Evolutionary conservation across 53 echinoderm and acorn worm species (phyloP).

Genomic region (Zoroaster sp.): DNA sequence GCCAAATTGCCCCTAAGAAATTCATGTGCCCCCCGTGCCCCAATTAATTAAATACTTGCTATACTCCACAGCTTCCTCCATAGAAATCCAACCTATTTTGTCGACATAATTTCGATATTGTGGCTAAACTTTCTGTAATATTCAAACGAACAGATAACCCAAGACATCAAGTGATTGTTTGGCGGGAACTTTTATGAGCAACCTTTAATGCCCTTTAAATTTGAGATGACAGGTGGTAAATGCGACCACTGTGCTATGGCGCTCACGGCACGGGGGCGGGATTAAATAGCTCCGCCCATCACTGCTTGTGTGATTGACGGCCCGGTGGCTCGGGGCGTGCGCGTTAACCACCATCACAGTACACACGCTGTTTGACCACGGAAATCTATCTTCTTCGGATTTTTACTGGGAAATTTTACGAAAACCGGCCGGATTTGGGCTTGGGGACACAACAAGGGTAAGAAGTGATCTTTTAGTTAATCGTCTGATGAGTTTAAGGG

Average conservation of each 20-base stretch:
- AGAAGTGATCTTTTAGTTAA: conserved; percentile 9
- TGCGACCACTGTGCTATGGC: neutral
- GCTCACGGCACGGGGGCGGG: neutral
- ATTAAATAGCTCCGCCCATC: conserved; percentile 31
- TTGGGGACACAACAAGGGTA: conserved; percentile 59
- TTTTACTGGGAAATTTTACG: conserved; percentile 28
- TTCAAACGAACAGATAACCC: too few relatives aligned
- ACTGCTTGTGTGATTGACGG: conserved; percentile 52
- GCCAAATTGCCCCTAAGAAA: too few relatives aligned
- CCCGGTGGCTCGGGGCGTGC: conserved; percentile 30
- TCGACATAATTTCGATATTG: too few relatives aligned
- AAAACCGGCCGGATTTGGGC: conserved; percentile 15
- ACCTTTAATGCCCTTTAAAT: conserved; percentile 21
- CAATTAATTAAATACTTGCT: too few relatives aligned
- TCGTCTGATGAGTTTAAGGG: neutral
- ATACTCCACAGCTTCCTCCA: too few relatives aligned
- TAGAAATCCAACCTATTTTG: too few relatives aligned
- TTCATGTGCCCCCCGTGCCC: too few relatives aligned
- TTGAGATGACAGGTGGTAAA: conserved; percentile 16
- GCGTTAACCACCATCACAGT: neutral
- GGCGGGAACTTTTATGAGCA: neutral
- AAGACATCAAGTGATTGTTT: too few relatives aligned
- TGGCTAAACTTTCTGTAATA: too few relatives aligned
- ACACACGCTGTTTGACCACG: conserved; percentile 28
- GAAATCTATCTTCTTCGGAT: neutral